Evolutionary conservation across 2,113 vertebrate genomes (phyloP).

Genomic region (Trachemys scripta): DNA sequence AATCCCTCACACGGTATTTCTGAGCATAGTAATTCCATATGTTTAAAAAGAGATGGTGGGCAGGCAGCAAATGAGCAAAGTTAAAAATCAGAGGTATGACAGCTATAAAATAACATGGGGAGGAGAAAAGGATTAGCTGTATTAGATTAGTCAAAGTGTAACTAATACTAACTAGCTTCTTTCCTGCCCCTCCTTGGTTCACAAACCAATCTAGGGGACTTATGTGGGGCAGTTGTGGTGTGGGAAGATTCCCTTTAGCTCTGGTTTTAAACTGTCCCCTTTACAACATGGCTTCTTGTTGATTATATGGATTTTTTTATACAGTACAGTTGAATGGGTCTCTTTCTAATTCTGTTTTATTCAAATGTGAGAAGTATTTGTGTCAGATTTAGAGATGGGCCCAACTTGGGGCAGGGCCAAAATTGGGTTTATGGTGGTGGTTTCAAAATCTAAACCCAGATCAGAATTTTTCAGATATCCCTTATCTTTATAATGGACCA

Average conservation of each 20-base stretch:
- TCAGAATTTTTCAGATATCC: not conserved
- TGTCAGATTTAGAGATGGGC: not conserved
- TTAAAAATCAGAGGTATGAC: not conserved
- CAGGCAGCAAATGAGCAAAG: constrained; percentile 34
- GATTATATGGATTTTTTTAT: not conserved
- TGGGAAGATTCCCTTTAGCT: not conserved
- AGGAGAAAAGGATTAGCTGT: not conserved
- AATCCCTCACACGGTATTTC: not conserved
- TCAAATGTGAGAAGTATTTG: not conserved
- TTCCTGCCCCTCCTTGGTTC: not conserved
- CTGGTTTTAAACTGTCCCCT: not conserved
- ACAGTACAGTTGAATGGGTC: not conserved
- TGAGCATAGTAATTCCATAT: constrained; percentile 42
- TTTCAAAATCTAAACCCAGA: not conserved
- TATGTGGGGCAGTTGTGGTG: not conserved
- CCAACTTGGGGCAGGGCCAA: not conserved
- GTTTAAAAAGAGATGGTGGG: not conserved
- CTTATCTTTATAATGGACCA: not conserved
- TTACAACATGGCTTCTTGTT: not conserved
- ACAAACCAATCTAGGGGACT: not conserved
- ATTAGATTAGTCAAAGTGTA: not conserved
- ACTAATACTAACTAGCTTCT: not conserved
- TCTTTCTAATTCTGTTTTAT: not conserved
- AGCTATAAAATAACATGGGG: not conserved
- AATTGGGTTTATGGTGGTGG: not conserved